Conservation (phyloP, 2,113 vertebrate genomes). For the Columba janthina region DNA sequence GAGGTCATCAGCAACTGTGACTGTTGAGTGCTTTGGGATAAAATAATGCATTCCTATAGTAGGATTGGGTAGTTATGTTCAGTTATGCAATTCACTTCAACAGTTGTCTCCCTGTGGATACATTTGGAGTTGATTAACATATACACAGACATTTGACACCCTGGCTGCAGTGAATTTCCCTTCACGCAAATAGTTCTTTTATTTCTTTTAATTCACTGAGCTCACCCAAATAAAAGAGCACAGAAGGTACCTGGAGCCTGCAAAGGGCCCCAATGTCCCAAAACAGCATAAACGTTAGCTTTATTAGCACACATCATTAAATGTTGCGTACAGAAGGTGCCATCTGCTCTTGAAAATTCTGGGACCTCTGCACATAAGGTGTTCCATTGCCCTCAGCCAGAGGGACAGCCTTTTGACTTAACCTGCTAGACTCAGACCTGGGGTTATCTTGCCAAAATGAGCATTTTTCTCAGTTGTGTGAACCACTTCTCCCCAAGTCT, state of each 20-base stretch:
- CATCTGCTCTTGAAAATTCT: constrained; percentile 38
- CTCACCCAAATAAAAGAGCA: background rate
- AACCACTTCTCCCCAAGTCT: background rate
- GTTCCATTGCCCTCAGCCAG: background rate
- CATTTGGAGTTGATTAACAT: constrained; percentile 40
- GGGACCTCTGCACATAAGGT: background rate
- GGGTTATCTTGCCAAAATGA: background rate
- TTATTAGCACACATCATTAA: constrained; percentile 43
- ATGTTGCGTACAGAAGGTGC: background rate
- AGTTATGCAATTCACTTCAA: background rate
- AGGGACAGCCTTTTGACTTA: background rate
- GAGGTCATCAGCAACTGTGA: background rate
- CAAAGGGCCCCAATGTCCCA: background rate
- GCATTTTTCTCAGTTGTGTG: background rate
- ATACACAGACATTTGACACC: background rate
- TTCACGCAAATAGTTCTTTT: constrained; percentile 34
- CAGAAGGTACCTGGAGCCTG: background rate
- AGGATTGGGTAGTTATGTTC: background rate
- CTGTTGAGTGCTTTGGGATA: background rate
- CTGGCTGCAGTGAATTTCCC: background rate
- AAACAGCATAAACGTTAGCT: background rate
- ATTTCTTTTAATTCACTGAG: constrained; percentile 3
- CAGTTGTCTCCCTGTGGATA: constrained; percentile 15
- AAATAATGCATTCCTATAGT: background rate
- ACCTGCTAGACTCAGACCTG: background rate